phyloP scores from a whole-genome alignment of 2,888 invertebrate genomes.

The Zhengitettix transpicula region DNA sequence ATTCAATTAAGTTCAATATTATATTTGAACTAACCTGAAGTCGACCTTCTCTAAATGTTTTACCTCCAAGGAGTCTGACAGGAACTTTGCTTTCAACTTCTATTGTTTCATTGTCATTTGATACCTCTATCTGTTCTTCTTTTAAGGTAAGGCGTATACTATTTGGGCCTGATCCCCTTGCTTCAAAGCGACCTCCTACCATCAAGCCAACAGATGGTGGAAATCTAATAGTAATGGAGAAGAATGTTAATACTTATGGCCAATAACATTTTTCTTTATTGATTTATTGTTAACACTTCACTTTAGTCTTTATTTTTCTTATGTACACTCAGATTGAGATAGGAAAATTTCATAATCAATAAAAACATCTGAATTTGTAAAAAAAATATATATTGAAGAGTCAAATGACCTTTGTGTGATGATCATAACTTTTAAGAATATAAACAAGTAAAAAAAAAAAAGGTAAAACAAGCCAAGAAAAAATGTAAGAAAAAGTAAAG shows the following conservation, averaged over 20 bases:
- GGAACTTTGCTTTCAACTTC: conserved; percentile 46
- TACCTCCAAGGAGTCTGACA: conserved; percentile 67
- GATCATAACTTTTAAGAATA: too few species aligned
- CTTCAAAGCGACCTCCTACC: conserved; percentile 82
- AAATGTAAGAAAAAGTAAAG: too few species aligned
- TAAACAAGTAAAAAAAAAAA: too few species aligned
- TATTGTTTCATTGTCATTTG: conserved; percentile 28
- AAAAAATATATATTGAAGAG: too few species aligned
- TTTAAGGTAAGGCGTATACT: conserved; percentile 66
- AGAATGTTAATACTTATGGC: too few species aligned
- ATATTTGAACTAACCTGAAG: conserved; percentile 36
- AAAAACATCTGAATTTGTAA: too few species aligned
- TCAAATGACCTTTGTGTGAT: too few species aligned
- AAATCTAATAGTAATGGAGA: conserved; percentile 31
- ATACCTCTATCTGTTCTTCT: conserved; percentile 45
- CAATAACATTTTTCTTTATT: background rate
- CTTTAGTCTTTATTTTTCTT: background rate
- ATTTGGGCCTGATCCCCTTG: conserved; percentile 59
- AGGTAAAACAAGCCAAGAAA: too few species aligned
- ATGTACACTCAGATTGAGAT: background rate
- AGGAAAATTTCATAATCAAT: too few species aligned
- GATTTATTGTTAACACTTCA: background rate
- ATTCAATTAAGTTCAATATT: too few species aligned
- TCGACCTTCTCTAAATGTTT: conserved; percentile 68
- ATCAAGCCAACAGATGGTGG: conserved; percentile 90